These are phyloP conservation scores for Hippocampus mohnikei DNA, from an alignment of 2,113 vertebrate species.

Conservation along the genomic window DNA sequence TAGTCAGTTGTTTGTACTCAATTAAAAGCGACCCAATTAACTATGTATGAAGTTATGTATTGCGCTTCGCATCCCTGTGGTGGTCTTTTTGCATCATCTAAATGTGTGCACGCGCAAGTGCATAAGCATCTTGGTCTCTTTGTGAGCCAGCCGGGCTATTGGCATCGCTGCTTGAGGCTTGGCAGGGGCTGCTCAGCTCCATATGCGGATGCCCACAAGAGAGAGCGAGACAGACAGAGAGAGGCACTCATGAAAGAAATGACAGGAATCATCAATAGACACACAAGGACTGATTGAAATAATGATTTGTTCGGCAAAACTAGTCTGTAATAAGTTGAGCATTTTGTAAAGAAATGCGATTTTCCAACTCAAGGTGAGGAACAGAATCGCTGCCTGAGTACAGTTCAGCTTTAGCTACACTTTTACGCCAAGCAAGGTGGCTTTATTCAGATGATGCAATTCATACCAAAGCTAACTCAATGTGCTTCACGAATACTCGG, in stretches of 20 bases:
- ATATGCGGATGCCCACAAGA: constrained; percentile 48
- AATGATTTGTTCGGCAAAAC: constrained; percentile 8
- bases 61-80: constrained; percentile 34
- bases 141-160: constrained; percentile 60
- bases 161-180: constrained; percentile 65
- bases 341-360: neutral
- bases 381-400: no score
- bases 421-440: neutral
- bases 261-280: constrained; percentile 35
- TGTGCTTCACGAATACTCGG: no score
- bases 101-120: constrained; percentile 33
- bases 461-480: no score
- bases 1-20: neutral
- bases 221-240: constrained; percentile 20
- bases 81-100: constrained; percentile 37
- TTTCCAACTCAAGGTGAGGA: no score
- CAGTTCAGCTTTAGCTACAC: neutral
- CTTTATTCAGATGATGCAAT: no score
- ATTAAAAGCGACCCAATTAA: constrained; percentile 23
- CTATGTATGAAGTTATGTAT: constrained; percentile 48
- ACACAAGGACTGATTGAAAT: constrained; percentile 9
- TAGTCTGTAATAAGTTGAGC: constrained; percentile 1
- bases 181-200: constrained; percentile 66
- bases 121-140: constrained; percentile 46
- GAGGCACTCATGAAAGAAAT: neutral